Percentiles rank a stretch among this genome's conserved stretches.
These are phyloP conservation scores for Sebastiscus albofasciatus DNA, from an alignment of 2,797 vertebrate species.

Conservation along the genomic window DNA sequence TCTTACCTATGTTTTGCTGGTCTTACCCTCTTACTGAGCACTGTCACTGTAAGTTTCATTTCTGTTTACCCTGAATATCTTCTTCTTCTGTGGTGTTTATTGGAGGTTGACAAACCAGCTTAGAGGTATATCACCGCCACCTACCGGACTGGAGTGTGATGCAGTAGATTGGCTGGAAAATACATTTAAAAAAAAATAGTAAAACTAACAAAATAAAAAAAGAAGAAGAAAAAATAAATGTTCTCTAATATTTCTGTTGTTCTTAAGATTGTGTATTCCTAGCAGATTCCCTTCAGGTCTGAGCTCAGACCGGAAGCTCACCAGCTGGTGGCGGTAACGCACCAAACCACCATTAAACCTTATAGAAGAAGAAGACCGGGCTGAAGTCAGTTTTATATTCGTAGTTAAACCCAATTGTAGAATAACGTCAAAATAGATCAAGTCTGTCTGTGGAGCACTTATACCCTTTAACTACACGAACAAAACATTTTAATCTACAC, in stretches of 20 bases:
- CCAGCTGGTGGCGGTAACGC: no score
- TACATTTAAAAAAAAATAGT: neutral
- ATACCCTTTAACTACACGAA: rapidly evolving
- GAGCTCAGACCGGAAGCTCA: neutral
- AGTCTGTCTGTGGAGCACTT: neutral
- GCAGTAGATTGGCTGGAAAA: neutral
- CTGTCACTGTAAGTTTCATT: conserved; percentile 15
- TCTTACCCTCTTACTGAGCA: neutral
- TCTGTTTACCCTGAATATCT: neutral
- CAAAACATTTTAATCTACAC: neutral
- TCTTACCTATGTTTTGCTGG: neutral
- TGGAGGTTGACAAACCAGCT: neutral
- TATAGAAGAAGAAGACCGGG: conserved; percentile 1
- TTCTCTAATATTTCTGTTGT: neutral
- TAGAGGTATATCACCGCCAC: neutral
- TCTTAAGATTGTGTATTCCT: neutral
- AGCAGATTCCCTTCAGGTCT: neutral
- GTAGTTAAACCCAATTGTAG: neutral
- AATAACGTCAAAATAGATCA: no score
- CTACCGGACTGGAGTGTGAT: neutral
- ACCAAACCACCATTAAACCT: no score
- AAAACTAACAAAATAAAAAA: neutral
- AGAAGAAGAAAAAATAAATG: rapidly evolving
- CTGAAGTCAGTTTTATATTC: conserved; percentile 27
- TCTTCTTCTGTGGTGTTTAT: neutral